These are phyloP conservation scores for Cyprinus carpio DNA, from an alignment of 2,113 vertebrate genomes.

Conservation along the genomic window DNA sequence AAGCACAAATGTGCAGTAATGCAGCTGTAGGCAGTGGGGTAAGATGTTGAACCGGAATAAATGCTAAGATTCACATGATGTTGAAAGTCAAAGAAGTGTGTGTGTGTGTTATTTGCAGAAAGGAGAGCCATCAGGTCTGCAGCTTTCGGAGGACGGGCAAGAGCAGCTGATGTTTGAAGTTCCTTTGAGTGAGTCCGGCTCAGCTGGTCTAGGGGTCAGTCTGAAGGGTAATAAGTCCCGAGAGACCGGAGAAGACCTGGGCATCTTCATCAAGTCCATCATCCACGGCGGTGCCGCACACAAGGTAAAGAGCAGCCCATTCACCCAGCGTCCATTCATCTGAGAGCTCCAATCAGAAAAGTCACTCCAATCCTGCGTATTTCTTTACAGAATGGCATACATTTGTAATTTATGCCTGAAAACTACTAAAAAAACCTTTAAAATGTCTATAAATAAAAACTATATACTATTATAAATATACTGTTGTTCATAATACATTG, in stretches of 20 bases:
- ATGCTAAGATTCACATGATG: background rate
- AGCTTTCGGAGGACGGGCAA: conserved; percentile 77
- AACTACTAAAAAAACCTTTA: background rate
- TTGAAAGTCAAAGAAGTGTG: background rate
- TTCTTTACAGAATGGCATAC: background rate
- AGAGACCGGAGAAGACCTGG: conserved; percentile 90
- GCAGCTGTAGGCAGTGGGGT: background rate
- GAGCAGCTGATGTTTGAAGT: conserved; percentile 94
- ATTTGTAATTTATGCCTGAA: background rate
- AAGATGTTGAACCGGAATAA: background rate
- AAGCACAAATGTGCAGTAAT: background rate
- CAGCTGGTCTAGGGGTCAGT: conserved; percentile 92
- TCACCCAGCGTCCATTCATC: background rate
- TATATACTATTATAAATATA: background rate
- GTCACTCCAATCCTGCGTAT: background rate
- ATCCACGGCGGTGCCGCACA: conserved; percentile 94
- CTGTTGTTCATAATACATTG: background rate
- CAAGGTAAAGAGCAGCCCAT: conserved; percentile 79
- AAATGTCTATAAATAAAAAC: background rate
- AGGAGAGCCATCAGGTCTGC: conserved; percentile 56
- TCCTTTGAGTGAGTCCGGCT: conserved; percentile 90
- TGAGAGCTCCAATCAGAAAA: background rate
- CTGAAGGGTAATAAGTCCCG: conserved; percentile 95
- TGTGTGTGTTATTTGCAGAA: conserved; percentile 61
- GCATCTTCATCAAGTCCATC: conserved; percentile 97